Base-by-base conservation (phyloP, 2,113 vertebrate species). In the Brachionichthys hirsutus region DNA sequence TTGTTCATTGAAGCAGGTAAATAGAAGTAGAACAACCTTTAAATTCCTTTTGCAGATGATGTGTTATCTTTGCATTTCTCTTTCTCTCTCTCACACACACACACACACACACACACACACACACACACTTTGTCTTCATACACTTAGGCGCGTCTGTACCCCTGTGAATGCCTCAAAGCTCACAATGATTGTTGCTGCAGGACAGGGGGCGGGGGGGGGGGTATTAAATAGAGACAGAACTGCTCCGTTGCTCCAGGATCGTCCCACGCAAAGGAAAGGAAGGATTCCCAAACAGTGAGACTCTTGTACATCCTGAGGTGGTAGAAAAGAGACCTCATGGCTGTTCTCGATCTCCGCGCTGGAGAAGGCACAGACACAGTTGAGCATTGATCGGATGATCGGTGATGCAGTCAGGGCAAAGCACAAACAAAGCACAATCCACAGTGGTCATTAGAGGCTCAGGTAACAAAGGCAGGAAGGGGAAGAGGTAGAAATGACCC, bases 391-490 rank as follows among this genome's bases (percentile, higher is more conserved):
- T 1, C 30, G 58, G 10, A 38, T 18, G 50, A 63, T 54, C 12
- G 3, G n/a, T 13, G 50, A 48, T 35, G 38, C 24, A 13, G 43
- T 44, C 30, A 60, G 9, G 18, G n/a, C 1, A 47, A 9, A 61
- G n/a, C 0, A 40, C 50, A 62, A 68, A n/a, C 22, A 61, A 40
- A 68, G 16, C 16, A 1, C 3, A 5, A 17, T 20, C 5, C 51
- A 47, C 11, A 40, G 24, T 24, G 22, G n/a, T 44, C 49, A 51
- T 51, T 49, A 61, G 53, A 59, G 63, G 52, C 62, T 0, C 1
- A 47, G 44, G 57, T 61, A 73, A 75, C 62, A 66, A 63, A 76
- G 56, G 51, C 55, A 77, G 36, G 61, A 73, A 70, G 43, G 40
- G 54, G 49, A 64, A 36, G 56, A 60, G 42, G 45, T 14, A 11